Evolutionary conservation across 2,888 invertebrate genomes (phyloP), one percentile per base, ranked within the genome.

Genomic region (Coenonympha glycerion): DNA sequence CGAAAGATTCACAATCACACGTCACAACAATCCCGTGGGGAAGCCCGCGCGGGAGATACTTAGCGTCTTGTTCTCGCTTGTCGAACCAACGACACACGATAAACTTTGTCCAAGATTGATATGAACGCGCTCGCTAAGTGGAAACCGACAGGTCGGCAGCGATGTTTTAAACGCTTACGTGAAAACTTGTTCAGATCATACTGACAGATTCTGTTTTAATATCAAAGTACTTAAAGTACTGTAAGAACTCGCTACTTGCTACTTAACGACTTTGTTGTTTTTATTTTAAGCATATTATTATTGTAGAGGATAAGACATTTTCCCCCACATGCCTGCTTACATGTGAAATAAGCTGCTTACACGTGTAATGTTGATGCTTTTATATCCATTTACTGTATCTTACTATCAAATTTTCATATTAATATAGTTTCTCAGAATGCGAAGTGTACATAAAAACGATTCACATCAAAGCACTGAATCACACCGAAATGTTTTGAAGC

Each of bases 41-140:
- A 57, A 52, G 58, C 49, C 60, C 53, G 55, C 54, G 61, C 15
- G 18, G 60, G 53, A 62, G 58, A 62, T 70, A 68, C 68, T 69
- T 64, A 66, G 58, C 52, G 60, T 66, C 64, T 65, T 69, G 63
- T 64, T 52, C 40, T 22, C 41, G 50, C 37, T 65, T 56, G 54
- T 59, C 57, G 47, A 42, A 50, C 45, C 34, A 39, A 28, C 45
- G 31, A 50, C 46, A 50, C 45, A 50, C 48, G 50, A 51, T 53
- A 28, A 56, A 55, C 49, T 56, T 59, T 26, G 49, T n/a, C 33
- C 48, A 54, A 55, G 53, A 53, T 59, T 59, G 54, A 56, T 56
- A 52, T 36, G 48, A 47, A 48, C 39, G n/a, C 19, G 13, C 13
- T 13, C 11, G 6, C 21, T 21, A 37, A 37, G 19, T 21, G 37